Evolutionary conservation across 2,113 vertebrate species (phyloP), one percentile per base, ranked within the genome.

Genomic region (Thalassarche chlororhynchos): DNA sequence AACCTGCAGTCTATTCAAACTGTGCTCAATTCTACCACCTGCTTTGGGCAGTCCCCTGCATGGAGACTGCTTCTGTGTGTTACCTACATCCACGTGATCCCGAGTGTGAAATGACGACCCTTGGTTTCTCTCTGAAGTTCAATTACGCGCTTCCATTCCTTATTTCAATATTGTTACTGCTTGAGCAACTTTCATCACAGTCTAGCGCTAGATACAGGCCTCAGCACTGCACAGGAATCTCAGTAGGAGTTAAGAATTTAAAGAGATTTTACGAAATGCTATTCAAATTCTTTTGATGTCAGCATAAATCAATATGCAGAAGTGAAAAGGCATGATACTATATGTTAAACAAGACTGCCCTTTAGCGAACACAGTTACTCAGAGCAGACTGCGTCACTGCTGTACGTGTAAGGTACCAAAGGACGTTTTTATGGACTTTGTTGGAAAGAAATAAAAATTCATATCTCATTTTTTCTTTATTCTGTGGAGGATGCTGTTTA

Each of bases 401-500:
- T 81, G 9, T 64, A 8, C 17, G 34, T 51, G 46, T 75, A 84
- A 83, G n/a, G 78, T 61, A 65, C 23, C 81, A 92, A 72, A 87
- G 62, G 72, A 68, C n/a, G 77, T 82, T 65, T 90, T 51, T 28
- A 72, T 32, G 58, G 49, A 87, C 58, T 93, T 55, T 70, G 54
- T 15, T 96, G 74, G 83, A 97, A 95, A 94, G 55, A 94, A 71
- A 64, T 77, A 84, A 91, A 91, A 74, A 60, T 55, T 40, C 36
- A 18, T 69, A 32, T 64, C 24, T 84, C 68, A 47, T 84, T 66
- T 40, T 54, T 80, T 60, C 55, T 75, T 90, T 89, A 82, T 92
- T 81, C 60, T 91, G 28, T 88, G 85, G 84, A 89, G 93, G 81
- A 94, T 83, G 38, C 52, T 58, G 69, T 84, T 88, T 97, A 68